Percentiles rank a stretch among this genome's conserved stretches.
phyloP scores from a whole-genome alignment of 2,113 vertebrate genomes.

The Apus apus region DNA sequence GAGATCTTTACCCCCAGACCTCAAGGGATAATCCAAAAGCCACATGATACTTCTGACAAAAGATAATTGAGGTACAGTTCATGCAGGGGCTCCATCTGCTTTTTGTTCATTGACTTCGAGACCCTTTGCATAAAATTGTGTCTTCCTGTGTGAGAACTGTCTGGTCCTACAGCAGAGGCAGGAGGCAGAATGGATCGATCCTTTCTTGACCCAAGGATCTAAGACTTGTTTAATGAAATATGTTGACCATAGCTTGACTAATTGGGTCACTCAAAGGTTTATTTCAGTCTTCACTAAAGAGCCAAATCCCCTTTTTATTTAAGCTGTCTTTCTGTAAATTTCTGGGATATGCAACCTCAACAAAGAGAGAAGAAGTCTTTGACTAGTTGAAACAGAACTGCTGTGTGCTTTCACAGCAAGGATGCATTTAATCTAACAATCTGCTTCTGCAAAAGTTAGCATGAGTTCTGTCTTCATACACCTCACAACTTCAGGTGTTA shows the following conservation, averaged over 20 bases:
- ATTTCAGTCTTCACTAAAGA: background rate
- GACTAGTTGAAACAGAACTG: background rate
- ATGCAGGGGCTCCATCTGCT: background rate
- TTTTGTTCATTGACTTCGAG: background rate
- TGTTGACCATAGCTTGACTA: background rate
- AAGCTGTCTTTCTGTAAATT: background rate
- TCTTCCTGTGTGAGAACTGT: background rate
- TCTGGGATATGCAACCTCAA: background rate
- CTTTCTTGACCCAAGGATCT: background rate
- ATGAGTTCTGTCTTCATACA: background rate
- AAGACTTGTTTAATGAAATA: background rate
- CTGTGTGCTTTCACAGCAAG: background rate
- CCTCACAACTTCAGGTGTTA: background rate
- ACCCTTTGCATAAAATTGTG: background rate
- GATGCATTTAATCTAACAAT: background rate
- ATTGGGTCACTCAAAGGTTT: background rate
- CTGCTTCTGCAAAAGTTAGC: background rate
- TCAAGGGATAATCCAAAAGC: background rate
- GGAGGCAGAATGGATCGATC: background rate
- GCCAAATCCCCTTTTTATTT: background rate
- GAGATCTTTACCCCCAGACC: background rate
- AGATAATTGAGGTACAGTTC: background rate
- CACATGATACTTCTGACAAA: background rate
- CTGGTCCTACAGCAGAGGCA: background rate
- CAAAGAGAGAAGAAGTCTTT: background rate